Conservation (phyloP, 2,888 invertebrate genomes). For the Dynastes maya region DNA sequence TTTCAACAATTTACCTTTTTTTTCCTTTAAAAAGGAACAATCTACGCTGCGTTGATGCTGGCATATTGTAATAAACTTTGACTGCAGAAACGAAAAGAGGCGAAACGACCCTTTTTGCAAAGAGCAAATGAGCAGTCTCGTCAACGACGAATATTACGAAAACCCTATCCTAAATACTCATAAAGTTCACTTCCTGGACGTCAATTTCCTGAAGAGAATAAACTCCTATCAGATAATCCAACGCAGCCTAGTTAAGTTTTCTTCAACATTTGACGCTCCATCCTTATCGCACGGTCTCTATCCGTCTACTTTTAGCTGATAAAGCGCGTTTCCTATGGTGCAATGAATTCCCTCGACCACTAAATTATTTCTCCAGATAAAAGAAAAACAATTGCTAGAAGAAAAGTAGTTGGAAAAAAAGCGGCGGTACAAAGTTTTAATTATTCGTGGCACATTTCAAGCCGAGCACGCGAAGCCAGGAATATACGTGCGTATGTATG, state of each 20-base stretch:
- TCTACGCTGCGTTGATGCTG: no score
- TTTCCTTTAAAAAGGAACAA: no score
- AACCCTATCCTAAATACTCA: conserved; percentile 17
- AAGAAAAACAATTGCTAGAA: conserved; percentile 30
- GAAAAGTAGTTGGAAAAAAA: conserved; percentile 11
- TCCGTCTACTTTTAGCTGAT: not conserved
- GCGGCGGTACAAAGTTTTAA: conserved; percentile 64
- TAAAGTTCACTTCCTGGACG: conserved; percentile 40
- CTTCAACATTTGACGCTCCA: conserved; percentile 10
- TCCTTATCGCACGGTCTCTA: not conserved
- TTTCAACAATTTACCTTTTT: no score
- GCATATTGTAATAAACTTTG: no score
- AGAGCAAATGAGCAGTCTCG: not conserved
- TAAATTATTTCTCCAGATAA: conserved; percentile 36
- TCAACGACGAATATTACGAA: not conserved
- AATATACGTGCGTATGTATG: conserved; percentile 7
- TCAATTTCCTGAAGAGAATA: conserved; percentile 40
- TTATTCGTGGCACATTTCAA: conserved; percentile 65
- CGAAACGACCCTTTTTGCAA: no score
- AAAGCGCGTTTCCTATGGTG: not conserved
- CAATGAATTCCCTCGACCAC: conserved; percentile 23
- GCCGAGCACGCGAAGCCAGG: conserved; percentile 61
- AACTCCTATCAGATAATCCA: conserved; percentile 31
- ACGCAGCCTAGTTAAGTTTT: conserved; percentile 31
- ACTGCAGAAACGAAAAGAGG: no score